These are phyloP conservation scores for Onychomys leucogaster DNA, from an alignment of 2,797 vertebrate species.

Conservation along the genomic window DNA sequence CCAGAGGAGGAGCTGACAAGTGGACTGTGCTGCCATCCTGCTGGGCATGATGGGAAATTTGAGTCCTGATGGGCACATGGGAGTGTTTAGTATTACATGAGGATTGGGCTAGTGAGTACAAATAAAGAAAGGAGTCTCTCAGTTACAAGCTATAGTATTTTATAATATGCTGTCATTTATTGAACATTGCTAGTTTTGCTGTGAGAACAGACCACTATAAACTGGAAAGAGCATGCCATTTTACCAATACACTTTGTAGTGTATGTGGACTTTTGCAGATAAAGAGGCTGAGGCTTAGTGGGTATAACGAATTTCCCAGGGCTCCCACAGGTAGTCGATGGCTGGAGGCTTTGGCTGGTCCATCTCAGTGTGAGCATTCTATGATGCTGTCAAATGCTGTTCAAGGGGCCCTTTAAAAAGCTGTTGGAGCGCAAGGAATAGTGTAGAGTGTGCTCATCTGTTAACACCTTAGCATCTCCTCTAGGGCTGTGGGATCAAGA, in stretches of 20 bases:
- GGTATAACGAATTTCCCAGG: neutral
- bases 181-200: neutral
- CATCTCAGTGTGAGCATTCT: neutral
- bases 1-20: neutral
- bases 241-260: neutral
- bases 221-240: neutral
- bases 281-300: neutral
- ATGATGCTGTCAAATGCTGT: neutral
- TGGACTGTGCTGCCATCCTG: neutral
- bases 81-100: neutral
- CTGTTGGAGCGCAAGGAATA: constrained; percentile 34
- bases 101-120: neutral
- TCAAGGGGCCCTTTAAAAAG: constrained; percentile 17
- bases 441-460: neutral
- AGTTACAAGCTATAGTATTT: neutral
- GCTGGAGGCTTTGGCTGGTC: neutral
- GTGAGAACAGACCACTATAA: neutral
- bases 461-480: constrained; percentile 47
- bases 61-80: neutral
- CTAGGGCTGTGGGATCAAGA: neutral
- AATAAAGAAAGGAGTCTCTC: neutral
- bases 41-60: neutral
- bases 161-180: neutral
- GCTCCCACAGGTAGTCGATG: neutral
- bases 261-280: neutral